These are phyloP conservation scores for Bombus pascuorum DNA, from an alignment of 1,140 invertebrate genomes.

Conservation along the genomic window DNA sequence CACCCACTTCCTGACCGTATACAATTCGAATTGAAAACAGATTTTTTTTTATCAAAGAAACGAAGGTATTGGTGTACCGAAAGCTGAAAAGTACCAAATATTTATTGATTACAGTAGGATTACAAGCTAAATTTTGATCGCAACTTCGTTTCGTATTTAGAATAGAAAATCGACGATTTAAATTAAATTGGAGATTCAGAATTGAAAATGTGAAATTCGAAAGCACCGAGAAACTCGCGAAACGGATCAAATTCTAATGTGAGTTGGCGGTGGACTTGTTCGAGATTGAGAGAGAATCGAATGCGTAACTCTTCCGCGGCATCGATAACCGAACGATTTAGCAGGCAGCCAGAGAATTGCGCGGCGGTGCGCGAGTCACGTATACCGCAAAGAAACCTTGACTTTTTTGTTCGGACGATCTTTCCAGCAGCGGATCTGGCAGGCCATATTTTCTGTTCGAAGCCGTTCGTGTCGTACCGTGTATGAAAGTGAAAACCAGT, in stretches of 20 bases:
- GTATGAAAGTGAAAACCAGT: constrained; percentile 67
- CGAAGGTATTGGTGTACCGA: too few relatives aligned
- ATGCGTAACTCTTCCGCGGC: background rate
- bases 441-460: constrained; percentile 51
- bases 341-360: constrained; percentile 11
- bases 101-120: background rate
- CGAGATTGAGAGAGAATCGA: background rate
- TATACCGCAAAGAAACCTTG: constrained; percentile 49
- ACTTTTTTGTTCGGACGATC: constrained; percentile 45
- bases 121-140: background rate
- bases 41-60: background rate
- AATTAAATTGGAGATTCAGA: too few relatives aligned
- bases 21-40: too few relatives aligned
- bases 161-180: too few relatives aligned
- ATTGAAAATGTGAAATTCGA: background rate
- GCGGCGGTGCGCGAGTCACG: constrained; percentile 26
- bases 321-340: constrained; percentile 24
- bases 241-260: background rate
- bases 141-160: background rate
- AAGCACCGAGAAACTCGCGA: too few relatives aligned
- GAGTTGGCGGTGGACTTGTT: background rate
- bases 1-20: background rate
- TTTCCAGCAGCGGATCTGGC: constrained; percentile 42
- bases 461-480: constrained; percentile 15
- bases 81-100: background rate